Evolutionary conservation across 2,797 vertebrate species (phyloP).

Genomic region (Valencia hispanica): DNA sequence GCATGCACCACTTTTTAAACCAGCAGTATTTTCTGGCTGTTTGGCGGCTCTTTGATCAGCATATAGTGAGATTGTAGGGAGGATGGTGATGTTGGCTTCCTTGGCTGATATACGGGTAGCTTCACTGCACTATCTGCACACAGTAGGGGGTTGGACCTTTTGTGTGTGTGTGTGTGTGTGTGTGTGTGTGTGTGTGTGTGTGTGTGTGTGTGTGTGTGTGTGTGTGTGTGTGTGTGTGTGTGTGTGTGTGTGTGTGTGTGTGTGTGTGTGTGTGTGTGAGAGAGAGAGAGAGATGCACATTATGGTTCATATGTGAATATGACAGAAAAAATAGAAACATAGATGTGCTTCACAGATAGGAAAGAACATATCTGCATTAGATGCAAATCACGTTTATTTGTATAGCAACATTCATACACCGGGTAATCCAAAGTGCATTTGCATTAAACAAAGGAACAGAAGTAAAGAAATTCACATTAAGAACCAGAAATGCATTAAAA

Average conservation of each 20-base stretch:
- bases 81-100: conserved; percentile 48
- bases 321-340: conserved; percentile 12
- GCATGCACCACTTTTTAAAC: conserved; percentile 47
- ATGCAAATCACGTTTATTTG: neutral
- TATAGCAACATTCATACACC: neutral
- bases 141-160: conserved; percentile 46
- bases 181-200: conserved; percentile 8
- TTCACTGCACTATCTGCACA: conserved; percentile 48
- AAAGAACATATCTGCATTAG: neutral
- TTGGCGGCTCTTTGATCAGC: conserved; percentile 78
- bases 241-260: conserved; percentile 2
- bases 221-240: conserved; percentile 6
- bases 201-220: conserved; percentile 3
- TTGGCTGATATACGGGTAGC: conserved; percentile 48
- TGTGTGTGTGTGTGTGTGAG: conserved; percentile 4
- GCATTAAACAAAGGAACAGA: neutral
- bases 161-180: conserved; percentile 2
- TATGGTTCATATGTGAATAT: neutral
- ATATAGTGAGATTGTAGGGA: conserved; percentile 63
- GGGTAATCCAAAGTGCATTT: neutral
- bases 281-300: too few species aligned
- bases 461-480: neutral
- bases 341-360: neutral
- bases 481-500: neutral
- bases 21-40: conserved; percentile 70